Conservation (phyloP, 2,888 invertebrate genomes). For the Machimus rusticus region DNA sequence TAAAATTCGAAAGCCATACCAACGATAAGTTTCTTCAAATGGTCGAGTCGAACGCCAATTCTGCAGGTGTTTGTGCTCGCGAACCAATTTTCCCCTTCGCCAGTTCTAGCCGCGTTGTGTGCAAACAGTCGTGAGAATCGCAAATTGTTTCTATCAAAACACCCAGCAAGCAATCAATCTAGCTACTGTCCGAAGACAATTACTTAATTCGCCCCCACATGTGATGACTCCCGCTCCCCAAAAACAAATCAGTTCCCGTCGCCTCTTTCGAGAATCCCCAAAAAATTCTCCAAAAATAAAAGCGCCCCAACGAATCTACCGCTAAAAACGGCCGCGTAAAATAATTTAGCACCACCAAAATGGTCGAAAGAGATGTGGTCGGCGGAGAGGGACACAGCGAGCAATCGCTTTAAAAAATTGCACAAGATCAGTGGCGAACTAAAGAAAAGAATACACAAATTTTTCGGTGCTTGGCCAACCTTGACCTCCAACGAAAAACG, state of each 20-base stretch:
- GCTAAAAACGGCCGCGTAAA: neutral
- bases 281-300: neutral
- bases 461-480: slow-evolving; percentile 48
- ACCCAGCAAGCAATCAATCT: neutral
- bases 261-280: neutral
- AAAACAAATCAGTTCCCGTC: neutral
- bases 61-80: neutral
- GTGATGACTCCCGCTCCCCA: neutral
- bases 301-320: neutral
- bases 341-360: neutral
- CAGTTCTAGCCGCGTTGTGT: neutral
- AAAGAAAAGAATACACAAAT: slow-evolving; percentile 24
- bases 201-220: neutral
- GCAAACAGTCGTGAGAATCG: neutral
- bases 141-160: neutral
- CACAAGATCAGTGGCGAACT: neutral
- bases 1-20: neutral
- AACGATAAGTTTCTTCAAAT: neutral
- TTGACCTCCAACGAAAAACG: slow-evolving; percentile 48
- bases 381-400: neutral
- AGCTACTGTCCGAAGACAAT: neutral
- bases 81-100: neutral
- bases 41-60: neutral
- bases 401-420: neutral
- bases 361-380: neutral